A percentile compares a stretch with the other conserved stretches of the same genome.
These are phyloP conservation scores for Xyrichtys novacula DNA, from an alignment of 2,797 vertebrate genomes.

Conservation along the genomic window DNA sequence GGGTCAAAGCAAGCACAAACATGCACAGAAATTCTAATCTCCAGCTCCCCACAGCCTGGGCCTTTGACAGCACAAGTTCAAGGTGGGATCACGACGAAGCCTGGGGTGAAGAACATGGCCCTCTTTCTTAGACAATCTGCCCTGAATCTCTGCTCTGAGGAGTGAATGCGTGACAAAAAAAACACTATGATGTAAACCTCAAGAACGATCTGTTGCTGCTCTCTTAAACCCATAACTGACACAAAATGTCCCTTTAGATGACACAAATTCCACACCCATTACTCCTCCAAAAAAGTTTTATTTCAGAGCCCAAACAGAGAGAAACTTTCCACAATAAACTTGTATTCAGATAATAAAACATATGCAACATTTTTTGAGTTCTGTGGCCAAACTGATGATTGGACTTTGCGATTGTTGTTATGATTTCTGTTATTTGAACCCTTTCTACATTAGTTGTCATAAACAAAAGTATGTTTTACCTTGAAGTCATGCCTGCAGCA, in stretches of 20 bases:
- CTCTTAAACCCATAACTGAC: conserved; percentile 42
- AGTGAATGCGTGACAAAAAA: conserved; percentile 51
- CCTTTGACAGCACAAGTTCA: conserved; percentile 84
- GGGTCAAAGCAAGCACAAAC: conserved; percentile 83
- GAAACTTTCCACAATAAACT: not conserved
- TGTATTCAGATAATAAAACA: not conserved
- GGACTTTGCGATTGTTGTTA: conserved; percentile 18
- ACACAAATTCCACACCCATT: not conserved
- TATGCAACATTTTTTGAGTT: not conserved
- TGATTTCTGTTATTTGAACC: conserved; percentile 25
- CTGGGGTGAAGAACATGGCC: conserved; percentile 70
- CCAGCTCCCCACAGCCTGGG: conserved; percentile 56
- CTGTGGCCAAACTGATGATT: conserved; percentile 6
- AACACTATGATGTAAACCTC: conserved; percentile 52
- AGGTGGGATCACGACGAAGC: conserved; percentile 79
- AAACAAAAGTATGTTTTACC: conserved; percentile 49
- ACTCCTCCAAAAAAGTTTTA: conserved; percentile 8
- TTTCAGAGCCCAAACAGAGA: not conserved
- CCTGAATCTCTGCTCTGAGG: conserved; percentile 51
- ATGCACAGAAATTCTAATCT: conserved; percentile 75
- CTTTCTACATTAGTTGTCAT: conserved; percentile 37
- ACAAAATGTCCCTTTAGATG: conserved; percentile 4
- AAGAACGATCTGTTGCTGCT: conserved; percentile 57
- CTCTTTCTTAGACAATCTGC: conserved; percentile 62
- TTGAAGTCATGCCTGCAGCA: conserved; percentile 49